phyloP scores from a whole-genome alignment of 2,797 vertebrate genomes.

The Smutsia temminckii region DNA sequence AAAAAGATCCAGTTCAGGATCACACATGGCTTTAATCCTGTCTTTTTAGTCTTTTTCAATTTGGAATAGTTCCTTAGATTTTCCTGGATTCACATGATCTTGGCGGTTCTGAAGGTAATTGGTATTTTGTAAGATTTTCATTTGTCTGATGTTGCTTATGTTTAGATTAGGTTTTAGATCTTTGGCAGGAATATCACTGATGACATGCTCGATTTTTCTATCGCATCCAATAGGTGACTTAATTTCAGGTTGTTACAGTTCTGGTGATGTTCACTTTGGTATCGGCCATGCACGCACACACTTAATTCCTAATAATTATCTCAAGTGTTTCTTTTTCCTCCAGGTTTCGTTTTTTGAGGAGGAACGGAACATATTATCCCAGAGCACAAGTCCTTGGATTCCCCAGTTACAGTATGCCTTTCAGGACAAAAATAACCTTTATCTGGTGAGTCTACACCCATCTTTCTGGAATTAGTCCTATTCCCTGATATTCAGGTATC shows the following conservation, averaged over 20 bases:
- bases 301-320: background rate
- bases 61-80: background rate
- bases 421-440: constrained; percentile 94
- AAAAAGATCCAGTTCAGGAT: background rate
- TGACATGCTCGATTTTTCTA: background rate
- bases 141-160: background rate
- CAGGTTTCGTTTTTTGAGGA: constrained; percentile 95
- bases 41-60: background rate
- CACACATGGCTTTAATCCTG: background rate
- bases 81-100: background rate
- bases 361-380: constrained; percentile 91
- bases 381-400: constrained; percentile 93
- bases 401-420: constrained; percentile 95
- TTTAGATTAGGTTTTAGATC: background rate
- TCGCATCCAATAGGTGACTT: background rate
- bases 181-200: background rate
- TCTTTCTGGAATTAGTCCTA: background rate
- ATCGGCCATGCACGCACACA: background rate
- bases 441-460: constrained; percentile 89
- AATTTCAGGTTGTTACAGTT: background rate
- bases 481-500: background rate
- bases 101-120: background rate
- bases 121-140: background rate
- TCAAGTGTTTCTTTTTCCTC: constrained; percentile 58
- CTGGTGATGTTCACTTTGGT: background rate